Evolutionary conservation across 2,113 vertebrate species (phyloP), one percentile per base, ranked within the genome.

Genomic region (Paralichthys olivaceus): DNA sequence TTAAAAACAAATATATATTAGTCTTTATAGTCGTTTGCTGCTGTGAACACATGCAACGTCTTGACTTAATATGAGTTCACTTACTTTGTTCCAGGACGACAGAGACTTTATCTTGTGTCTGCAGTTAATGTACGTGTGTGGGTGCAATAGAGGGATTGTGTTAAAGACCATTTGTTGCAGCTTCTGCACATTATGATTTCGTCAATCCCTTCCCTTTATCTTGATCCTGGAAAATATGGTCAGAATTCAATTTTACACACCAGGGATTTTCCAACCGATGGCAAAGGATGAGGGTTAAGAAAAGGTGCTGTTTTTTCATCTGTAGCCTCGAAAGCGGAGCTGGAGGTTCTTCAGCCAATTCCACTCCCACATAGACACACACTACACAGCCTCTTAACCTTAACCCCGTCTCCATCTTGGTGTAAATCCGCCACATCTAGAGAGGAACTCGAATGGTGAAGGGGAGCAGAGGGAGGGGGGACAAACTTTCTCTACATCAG

Each of bases 171-270:
- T 23, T 65, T 54, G 51, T 68, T 69, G 34, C 57, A 7, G 60
- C 61, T 61, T 61, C 71, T 60, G 37, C 23, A 15, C 58, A 2
- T 79, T 72, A 40, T 79, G 65, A 67, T 78, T 76, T 58, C 34
- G 25, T 51, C 83, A 55, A 45, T 87, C 81, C 69, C 26, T 54
- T n/a, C 43, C 37, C 61, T 69, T 66, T 58, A 65, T 82, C 81
- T 77, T 89, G 75, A 22, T 86, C 60, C 78, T 23, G 58, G 69
- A 85, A 77, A 85, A 90, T 78, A 40, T 72, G 15, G 25, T 49
- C 25, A 40, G 60, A 91, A 91, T 91, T 90, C 75, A 91, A 90
- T 93, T 93, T 93, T 89, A 91, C 88, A 91, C 91, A 84, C 62
- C 79, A 90, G 79, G 91, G 91, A 77, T 87, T 91, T 87, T 80